Evolutionary conservation across 1,140 invertebrate genomes (phyloP), one percentile per base, ranked within the genome.

Genomic region (Limonius californicus): DNA sequence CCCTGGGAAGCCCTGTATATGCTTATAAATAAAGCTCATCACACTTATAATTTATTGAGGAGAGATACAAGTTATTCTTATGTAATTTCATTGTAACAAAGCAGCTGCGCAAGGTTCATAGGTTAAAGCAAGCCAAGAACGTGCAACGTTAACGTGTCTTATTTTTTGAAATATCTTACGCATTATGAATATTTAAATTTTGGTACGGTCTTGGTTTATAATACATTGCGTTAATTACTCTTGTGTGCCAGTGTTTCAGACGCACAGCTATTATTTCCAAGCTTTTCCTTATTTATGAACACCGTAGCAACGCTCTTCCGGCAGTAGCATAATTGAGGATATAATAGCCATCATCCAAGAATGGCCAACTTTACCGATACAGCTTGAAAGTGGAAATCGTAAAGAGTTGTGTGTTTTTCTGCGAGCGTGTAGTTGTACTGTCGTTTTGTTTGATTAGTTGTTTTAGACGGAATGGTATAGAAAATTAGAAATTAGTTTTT

Each of bases 401-500:
- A 12, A 39, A n/a, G 2, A 39, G 2, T 32, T 2, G 42, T 61
- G 9, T 43, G 16, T 12, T 39, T 39, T 18, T 23, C 21, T 35
- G 35, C 50, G 55, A 32, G 43, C 50, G 32, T 63, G 47, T 53
- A 20, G 53, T n/a, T 39, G 8, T 47, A 50, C 23, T 50, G 42
- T 58, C 50, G 54, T 54, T 63, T 63, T 63, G 56, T 63, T 63
- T 63, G 56, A 63, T 63, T 63, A 58, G 55, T 63, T 43, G 55
- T 63, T 43, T 14, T 43, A 54, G 45, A 50, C 20, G 23, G 53
- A 56, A 27, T 4, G 7, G 43, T 23, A 63, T 50, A 63, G 61
- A 55, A 63, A 63, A 63, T 63, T 63, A 63, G 61, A 63, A 63
- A 63, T 63, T 63, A 53, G 42, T 55, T 45, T 58, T 58, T 58